Evolutionary conservation across 2,113 vertebrate species (phyloP).

Genomic region (human): DNA sequence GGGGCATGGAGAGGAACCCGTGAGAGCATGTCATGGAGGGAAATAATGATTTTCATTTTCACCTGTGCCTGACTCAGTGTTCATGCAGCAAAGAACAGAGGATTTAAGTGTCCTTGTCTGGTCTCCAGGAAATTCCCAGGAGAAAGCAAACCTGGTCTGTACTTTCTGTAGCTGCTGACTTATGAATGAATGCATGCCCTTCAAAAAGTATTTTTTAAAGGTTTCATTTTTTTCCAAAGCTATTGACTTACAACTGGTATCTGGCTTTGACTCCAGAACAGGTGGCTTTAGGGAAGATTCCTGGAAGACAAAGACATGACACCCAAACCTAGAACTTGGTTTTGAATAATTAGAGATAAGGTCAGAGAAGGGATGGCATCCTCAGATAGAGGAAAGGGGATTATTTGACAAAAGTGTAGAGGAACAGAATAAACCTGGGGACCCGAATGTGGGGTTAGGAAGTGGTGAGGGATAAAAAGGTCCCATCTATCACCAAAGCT

Average conservation of each 20-base stretch:
- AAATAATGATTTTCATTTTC: neutral
- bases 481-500: neutral
- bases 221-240: neutral
- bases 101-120: no score
- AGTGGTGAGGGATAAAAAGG: neutral
- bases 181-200: neutral
- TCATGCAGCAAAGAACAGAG: neutral
- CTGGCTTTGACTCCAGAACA: neutral
- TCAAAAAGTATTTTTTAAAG: neutral
- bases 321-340: neutral
- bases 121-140: neutral
- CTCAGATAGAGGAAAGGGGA: neutral
- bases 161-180: neutral
- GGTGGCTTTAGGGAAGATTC: neutral
- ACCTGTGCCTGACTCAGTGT: rapidly evolving
- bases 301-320: neutral
- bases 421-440: neutral
- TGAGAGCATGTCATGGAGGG: rapidly evolving
- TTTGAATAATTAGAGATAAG: neutral
- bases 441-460: neutral
- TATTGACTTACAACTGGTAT: neutral
- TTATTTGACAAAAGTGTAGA: neutral
- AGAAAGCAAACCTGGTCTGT: neutral
- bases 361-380: neutral
- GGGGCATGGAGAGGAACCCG: rapidly evolving